phyloP scores from a whole-genome alignment of 53 echinoderm and acorn worm genomes.

The Luidia sarsii region DNA sequence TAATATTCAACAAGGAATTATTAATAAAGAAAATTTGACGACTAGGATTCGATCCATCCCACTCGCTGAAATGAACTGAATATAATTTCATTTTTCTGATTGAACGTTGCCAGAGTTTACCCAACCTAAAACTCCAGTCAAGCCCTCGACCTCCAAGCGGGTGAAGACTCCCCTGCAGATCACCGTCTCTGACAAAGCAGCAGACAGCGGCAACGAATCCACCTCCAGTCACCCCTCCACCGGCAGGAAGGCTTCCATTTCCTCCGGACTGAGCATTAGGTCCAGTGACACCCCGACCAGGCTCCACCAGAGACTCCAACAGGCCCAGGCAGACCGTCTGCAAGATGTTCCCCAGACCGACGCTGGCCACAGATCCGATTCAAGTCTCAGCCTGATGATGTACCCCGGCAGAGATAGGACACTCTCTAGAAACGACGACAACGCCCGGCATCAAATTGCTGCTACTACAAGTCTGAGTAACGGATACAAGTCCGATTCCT shows the following conservation, averaged over 20 bases:
- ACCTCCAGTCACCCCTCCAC: background rate
- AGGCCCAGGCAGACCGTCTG: background rate
- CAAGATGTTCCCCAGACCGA: background rate
- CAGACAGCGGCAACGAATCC: conserved; percentile 35
- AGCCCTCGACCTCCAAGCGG: conserved; percentile 52
- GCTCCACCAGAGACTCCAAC: conserved; percentile 23
- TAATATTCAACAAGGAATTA: too few species aligned
- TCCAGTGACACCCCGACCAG: conserved; percentile 7
- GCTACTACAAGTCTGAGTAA: background rate
- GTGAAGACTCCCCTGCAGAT: conserved; percentile 93
- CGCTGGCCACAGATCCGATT: conserved; percentile 1
- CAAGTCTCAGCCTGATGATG: background rate
- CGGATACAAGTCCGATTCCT: conserved; percentile 10
- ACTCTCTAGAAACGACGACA: background rate
- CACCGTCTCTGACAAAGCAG: conserved; percentile 65
- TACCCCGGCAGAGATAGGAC: background rate
- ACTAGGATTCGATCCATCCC: too few species aligned
- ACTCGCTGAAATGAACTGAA: too few species aligned
- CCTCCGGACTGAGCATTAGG: conserved; percentile 31
- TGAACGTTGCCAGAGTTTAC: conserved; percentile 33
- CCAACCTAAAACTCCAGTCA: conserved; percentile 73
- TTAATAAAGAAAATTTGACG: too few species aligned
- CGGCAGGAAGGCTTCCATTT: conserved; percentile 21
- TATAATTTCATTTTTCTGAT: background rate
- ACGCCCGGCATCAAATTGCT: background rate